Evolutionary conservation across 2,888 invertebrate species (phyloP).

Genomic region (Apamea sordens): DNA sequence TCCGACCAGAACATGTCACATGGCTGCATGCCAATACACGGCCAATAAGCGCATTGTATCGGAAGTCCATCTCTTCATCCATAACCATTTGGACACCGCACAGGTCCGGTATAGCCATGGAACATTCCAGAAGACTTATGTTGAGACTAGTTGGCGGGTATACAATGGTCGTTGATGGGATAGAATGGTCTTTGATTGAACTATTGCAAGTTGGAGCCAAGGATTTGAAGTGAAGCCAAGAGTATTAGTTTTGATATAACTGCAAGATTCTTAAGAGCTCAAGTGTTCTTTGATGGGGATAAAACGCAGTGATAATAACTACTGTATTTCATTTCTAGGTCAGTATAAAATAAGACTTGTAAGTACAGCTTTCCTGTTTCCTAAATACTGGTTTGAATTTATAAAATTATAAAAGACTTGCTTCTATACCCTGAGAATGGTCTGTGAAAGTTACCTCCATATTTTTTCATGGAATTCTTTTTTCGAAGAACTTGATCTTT

Average conservation of each 20-base stretch:
- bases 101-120: conserved; percentile 28
- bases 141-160: conserved; percentile 29
- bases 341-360: not conserved
- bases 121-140: conserved; percentile 43
- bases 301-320: not conserved
- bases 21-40: conserved; percentile 52
- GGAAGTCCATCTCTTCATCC: conserved; percentile 52
- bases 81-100: conserved; percentile 54
- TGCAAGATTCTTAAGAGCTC: not conserved
- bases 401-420: too few species aligned
- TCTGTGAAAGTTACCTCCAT: not conserved
- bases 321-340: not conserved
- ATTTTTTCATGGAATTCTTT: not conserved
- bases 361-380: not conserved
- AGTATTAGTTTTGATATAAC: conserved; percentile 3
- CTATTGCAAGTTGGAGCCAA: conserved; percentile 41
- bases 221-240: conserved; percentile 23
- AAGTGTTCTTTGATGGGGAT: conserved; percentile 11
- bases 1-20: conserved; percentile 34
- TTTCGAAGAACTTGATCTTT: too few species aligned
- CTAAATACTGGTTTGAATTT: not conserved
- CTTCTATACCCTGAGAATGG: not conserved
- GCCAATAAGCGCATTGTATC: conserved; percentile 40
- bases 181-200: conserved; percentile 37
- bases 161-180: conserved; percentile 12